Conservation (phyloP, 2,797 vertebrate genomes). For the Scolopax rusticola region DNA sequence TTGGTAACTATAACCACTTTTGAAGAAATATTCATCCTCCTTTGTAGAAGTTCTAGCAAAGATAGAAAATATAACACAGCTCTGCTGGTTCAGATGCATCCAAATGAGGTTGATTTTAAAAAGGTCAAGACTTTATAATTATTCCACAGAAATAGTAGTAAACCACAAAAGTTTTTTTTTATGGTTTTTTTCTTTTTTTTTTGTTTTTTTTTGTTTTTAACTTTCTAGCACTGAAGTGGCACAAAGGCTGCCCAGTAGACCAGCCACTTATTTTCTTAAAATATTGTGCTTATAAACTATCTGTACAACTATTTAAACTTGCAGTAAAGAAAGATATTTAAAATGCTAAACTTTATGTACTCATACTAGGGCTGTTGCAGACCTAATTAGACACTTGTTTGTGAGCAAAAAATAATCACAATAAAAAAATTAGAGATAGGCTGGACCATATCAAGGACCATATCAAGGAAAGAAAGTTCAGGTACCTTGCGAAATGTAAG, state of each 20-base stretch:
- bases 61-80: slow-evolving; percentile 95
- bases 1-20: slow-evolving; percentile 85
- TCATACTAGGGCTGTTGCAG: slow-evolving; percentile 81
- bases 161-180: slow-evolving; percentile 79
- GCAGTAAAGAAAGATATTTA: slow-evolving; percentile 85
- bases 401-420: slow-evolving; percentile 77
- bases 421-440: slow-evolving; percentile 84
- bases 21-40: slow-evolving; percentile 88
- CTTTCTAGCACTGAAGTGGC: slow-evolving; percentile 82
- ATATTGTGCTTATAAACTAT: slow-evolving; percentile 92
- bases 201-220: slow-evolving; percentile 60
- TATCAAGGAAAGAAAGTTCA: slow-evolving; percentile 70
- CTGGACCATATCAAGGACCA: slow-evolving; percentile 75
- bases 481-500: slow-evolving; percentile 62
- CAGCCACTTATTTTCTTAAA: slow-evolving; percentile 85
- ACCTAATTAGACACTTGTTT: slow-evolving; percentile 81
- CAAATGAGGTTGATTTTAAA: slow-evolving; percentile 87
- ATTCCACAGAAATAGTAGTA: slow-evolving; percentile 89
- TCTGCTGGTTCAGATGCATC: slow-evolving; percentile 91
- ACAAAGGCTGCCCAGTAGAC: slow-evolving; percentile 84
- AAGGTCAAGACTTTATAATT: slow-evolving; percentile 82
- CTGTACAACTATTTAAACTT: slow-evolving; percentile 89
- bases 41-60: slow-evolving; percentile 94
- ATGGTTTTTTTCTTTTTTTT: not conserved
- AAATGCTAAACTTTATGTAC: slow-evolving; percentile 82